These are phyloP conservation scores for Teinopalpus imperialis DNA, from an alignment of 2,888 invertebrate genomes.

Conservation along the genomic window DNA sequence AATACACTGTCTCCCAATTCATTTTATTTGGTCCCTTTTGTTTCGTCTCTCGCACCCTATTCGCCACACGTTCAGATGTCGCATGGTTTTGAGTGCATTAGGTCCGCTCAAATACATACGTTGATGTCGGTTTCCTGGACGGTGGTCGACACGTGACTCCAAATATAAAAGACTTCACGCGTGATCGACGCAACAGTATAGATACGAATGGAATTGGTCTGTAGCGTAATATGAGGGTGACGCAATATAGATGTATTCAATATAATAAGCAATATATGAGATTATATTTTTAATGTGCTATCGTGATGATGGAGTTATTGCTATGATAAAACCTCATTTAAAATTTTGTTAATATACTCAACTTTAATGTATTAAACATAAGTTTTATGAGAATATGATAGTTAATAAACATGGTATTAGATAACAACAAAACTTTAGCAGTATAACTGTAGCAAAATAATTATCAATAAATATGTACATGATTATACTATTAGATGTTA, in stretches of 20 bases:
- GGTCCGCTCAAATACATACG: conserved; percentile 73
- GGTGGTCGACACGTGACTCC: conserved; percentile 72
- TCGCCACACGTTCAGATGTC: conserved; percentile 48
- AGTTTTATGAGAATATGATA: too few relatives aligned
- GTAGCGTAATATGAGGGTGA: conserved; percentile 65
- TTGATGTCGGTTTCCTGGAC: conserved; percentile 71
- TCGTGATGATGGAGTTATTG: too few relatives aligned
- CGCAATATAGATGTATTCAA: conserved; percentile 33
- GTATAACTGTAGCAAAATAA: too few relatives aligned
- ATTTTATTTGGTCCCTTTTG: conserved; percentile 37
- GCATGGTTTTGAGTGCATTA: conserved; percentile 78
- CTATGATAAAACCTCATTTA: too few relatives aligned
- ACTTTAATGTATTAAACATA: too few relatives aligned
- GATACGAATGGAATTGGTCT: conserved; percentile 76
- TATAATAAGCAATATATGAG: neutral
- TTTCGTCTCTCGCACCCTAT: conserved; percentile 37
- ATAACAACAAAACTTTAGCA: too few relatives aligned
- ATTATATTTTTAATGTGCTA: conserved; percentile 4
- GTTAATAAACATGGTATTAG: too few relatives aligned
- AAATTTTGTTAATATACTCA: too few relatives aligned
- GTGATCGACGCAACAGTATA: conserved; percentile 66
- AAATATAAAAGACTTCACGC: conserved; percentile 78
- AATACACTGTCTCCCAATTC: conserved; percentile 59
- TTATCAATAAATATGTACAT: too few relatives aligned
- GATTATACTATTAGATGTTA: too few relatives aligned